Percentiles rank a stretch among this genome's conserved stretches.
Evolutionary conservation across 2,888 invertebrate genomes (phyloP).

Genomic region (Zygaena filipendulae): DNA sequence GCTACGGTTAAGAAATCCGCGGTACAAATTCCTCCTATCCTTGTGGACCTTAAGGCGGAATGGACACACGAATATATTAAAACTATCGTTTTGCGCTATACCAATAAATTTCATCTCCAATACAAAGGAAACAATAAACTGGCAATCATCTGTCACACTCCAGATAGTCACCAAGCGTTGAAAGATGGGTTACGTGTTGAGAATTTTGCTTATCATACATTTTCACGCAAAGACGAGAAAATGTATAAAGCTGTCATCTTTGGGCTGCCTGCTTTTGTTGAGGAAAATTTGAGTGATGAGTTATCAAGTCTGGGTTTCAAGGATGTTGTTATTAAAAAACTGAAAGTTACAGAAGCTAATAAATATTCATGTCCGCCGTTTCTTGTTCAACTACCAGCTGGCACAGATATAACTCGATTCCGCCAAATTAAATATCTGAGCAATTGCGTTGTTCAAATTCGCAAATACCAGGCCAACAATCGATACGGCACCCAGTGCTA

Average conservation of each 20-base stretch:
- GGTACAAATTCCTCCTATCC: too few relatives aligned
- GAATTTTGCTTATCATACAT: too few relatives aligned
- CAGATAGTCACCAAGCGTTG: too few relatives aligned
- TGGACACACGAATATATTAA: too few relatives aligned
- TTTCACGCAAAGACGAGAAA: conserved; percentile 9
- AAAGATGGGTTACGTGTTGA: too few relatives aligned
- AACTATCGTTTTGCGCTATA: too few relatives aligned
- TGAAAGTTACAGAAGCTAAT: conserved; percentile 1
- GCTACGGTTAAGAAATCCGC: too few relatives aligned
- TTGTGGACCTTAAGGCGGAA: too few relatives aligned
- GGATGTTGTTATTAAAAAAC: background rate
- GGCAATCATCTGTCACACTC: too few relatives aligned
- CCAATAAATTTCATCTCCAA: too few relatives aligned
- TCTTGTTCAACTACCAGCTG: conserved; percentile 4
- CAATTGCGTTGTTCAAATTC: conserved; percentile 6
- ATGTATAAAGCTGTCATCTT: conserved; percentile 5
- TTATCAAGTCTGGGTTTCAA: conserved; percentile 5
- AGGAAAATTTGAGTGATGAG: conserved; percentile 1
- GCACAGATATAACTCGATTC: conserved; percentile 7
- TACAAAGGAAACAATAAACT: too few relatives aligned
- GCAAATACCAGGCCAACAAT: conserved; percentile 2
- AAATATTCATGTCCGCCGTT: background rate
- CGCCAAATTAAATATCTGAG: conserved; percentile 6
- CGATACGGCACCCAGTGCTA: conserved; percentile 6
- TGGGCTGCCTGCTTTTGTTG: conserved; percentile 4